Evolutionary conservation across 2,113 vertebrate species (phyloP), one percentile per base, ranked within the genome.

Genomic region (Prietella phreatophila): DNA sequence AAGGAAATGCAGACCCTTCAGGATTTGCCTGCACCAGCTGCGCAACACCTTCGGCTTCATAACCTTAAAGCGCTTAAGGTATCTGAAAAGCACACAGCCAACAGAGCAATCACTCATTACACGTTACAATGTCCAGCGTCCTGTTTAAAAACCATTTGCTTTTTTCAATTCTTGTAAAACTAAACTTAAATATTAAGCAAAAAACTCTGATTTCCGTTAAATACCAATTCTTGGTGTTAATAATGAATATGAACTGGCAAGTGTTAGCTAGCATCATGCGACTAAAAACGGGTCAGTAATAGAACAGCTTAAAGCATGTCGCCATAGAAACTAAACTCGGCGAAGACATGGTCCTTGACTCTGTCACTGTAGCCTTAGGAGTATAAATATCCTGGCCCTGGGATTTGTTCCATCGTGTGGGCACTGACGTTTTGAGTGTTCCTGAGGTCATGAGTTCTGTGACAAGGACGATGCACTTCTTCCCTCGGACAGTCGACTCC

Each of bases 31-130:
- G 84, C 98, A 99, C 98, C 98, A 99, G 89, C 98, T 99, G 88
- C 97, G 96, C 90, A 99, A 93, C 53, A 99, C 97, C 86, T 99
- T 99, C 50, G 97, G 97, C 91, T 99, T 99, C 98, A 99, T 99
- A 91, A 99, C 97, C 92, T 99, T 99, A 92, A 99, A 99, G 86
- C 98, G 96, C 91, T 98, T 99, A 83, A 99, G 95, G 92, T 99
- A 99, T 88, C 98, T 99, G 91, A 86, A 61, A 86, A 82, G 20
- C 7, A 88, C 25, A 80, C 19, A 39, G 60, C 8, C 78, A 90
- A 27, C 15, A 84, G 6, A 30, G 15, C 27, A 55, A 55, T n/a
- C 50, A 73, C 4, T 33, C 17, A 8, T 36, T 53, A 87, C 20
- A 27, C 22, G 22, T 50, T 50, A 76, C 75, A 50, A 50, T 8